Evolutionary conservation across 2,888 invertebrate species (phyloP).

Genomic region (Sarcophaga variegata): DNA sequence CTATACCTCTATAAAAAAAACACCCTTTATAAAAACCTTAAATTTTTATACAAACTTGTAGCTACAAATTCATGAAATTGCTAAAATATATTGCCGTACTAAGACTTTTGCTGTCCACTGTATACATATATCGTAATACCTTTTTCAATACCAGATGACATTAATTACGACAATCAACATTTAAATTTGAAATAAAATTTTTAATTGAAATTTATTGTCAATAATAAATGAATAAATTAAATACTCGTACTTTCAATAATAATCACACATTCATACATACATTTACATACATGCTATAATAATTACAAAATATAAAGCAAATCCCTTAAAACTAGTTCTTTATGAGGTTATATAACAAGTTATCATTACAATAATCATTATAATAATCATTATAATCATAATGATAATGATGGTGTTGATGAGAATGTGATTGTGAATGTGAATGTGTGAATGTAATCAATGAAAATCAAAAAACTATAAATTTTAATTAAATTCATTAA

Average conservation of each 20-base stretch:
- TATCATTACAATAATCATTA: not conserved
- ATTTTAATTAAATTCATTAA: slow-evolving; percentile 28
- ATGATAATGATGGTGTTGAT: not conserved
- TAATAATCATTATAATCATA: too few relatives aligned
- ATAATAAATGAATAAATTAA: slow-evolving; percentile 6
- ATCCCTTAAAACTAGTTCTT: not conserved
- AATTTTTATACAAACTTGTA: too few relatives aligned
- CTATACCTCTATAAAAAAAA: too few relatives aligned
- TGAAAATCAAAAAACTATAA: slow-evolving; percentile 27
- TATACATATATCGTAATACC: too few relatives aligned
- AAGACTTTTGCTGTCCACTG: too few relatives aligned
- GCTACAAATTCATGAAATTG: too few relatives aligned
- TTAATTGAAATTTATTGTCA: slow-evolving; percentile 22
- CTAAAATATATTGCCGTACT: too few relatives aligned
- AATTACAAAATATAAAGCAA: not conserved
- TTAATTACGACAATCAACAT: not conserved
- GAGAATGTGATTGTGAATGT: not conserved
- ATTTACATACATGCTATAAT: too few relatives aligned
- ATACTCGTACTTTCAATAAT: not conserved
- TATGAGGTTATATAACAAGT: not conserved
- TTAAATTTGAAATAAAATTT: not conserved
- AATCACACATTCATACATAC: too few relatives aligned
- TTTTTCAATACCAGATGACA: not conserved
- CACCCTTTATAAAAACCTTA: too few relatives aligned
- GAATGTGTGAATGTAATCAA: not conserved